A percentile compares a stretch with the other conserved stretches of the same genome.
Evolutionary conservation across 2,797 vertebrate species (phyloP).

Genomic region (Poliocrania exsul): DNA sequence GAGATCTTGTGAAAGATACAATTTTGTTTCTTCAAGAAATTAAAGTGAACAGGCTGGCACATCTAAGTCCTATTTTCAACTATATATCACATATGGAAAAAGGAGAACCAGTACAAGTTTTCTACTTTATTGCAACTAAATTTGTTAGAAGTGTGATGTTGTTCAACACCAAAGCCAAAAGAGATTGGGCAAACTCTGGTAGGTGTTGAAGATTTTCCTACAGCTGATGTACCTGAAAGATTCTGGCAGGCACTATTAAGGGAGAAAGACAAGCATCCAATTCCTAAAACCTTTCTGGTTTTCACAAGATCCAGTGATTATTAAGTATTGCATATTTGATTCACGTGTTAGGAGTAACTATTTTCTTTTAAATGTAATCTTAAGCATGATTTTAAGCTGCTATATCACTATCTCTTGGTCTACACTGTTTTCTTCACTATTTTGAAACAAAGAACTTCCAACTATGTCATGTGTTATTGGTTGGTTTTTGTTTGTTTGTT

Average conservation of each 20-base stretch:
- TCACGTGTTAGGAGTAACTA: not conserved
- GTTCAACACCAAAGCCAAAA: not conserved
- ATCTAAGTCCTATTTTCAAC: not conserved
- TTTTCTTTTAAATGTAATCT: not conserved
- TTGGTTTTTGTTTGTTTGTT: no score
- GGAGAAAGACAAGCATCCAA: not conserved
- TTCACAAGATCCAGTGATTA: not conserved
- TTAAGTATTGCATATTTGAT: not conserved
- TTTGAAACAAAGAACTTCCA: not conserved
- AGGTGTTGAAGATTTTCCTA: not conserved
- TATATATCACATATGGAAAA: not conserved
- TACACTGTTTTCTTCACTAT: not conserved
- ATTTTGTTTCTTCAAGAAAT: not conserved
- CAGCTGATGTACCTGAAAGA: not conserved
- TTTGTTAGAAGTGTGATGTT: not conserved
- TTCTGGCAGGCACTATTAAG: not conserved
- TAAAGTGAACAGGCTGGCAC: not conserved
- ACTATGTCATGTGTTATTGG: not conserved
- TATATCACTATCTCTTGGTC: not conserved
- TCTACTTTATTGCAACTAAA: not conserved
- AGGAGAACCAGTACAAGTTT: not conserved
- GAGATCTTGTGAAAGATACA: not conserved
- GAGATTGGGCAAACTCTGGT: not conserved
- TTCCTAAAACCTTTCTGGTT: not conserved
- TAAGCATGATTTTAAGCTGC: not conserved